Base-by-base conservation (phyloP, 2,888 invertebrate genomes). In the Nephrotoma appendiculata region DNA sequence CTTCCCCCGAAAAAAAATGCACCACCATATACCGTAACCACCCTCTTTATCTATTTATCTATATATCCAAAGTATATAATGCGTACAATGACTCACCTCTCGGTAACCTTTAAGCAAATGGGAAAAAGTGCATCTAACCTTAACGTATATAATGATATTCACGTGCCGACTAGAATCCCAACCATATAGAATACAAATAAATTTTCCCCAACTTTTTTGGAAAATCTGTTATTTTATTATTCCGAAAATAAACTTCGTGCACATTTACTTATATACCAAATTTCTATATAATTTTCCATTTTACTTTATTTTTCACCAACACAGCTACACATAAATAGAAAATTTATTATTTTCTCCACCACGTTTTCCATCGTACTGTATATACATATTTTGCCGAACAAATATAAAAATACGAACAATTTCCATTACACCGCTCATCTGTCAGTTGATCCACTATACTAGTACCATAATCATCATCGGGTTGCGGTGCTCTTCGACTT, bases 351-450 rank as follows among this genome's bases (percentile, higher is more conserved):
- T 71, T 71, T 71, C 71, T 71, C 71, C 71, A 71, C 71, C 71
- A 71, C 71, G n/a, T 71, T 71, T 71, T 71, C 19, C 31, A 71
- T 2, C 31, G 31, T 31, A 31, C 31, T 2, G 31, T 31, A 31
- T 71, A 31, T 9, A 71, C 5, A 71, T 57, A 57, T 71, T 71
- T 71, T 71, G 3, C 71, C 71, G 71, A 71, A 71, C 31, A 31
- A 71, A 71, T 71, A 11, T 11, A 71, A 71, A 71, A 9, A 31
- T 71, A 71, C 84, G 43, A 84, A 42, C 43, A 84, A n/a, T 42
- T 42, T 84, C 84, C 41, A 42, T 85, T 85, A 45, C 44, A 85
- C 85, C 85, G 42, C 19, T 85, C 43, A 84, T 85, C 85, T 85
- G 85, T 85, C 85, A 44, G 85, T 85, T 85, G 31, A 44, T 85